Evolutionary conservation across 1,140 invertebrate species (phyloP).

Genomic region (Dufourea novaeangliae): DNA sequence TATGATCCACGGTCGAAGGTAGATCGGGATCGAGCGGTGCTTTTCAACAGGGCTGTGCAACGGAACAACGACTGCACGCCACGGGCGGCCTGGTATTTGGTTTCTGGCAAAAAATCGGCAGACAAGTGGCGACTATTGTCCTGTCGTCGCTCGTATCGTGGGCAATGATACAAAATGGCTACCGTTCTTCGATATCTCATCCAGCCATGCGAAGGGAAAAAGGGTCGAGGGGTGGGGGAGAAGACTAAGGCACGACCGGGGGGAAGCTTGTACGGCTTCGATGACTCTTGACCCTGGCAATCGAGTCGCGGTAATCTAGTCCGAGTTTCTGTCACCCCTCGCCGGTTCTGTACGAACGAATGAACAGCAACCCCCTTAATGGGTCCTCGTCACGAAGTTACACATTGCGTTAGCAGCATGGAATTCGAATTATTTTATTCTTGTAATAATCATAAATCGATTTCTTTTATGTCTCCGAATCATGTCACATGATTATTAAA

Average conservation of each 20-base stretch:
- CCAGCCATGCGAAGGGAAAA: not conserved
- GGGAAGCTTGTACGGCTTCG: constrained; percentile 24
- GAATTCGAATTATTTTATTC: no score
- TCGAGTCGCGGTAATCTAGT: constrained; percentile 62
- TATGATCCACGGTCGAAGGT: constrained; percentile 33
- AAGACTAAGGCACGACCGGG: constrained; percentile 25
- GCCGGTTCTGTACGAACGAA: not conserved
- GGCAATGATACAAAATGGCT: constrained; percentile 62
- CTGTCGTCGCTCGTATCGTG: constrained; percentile 38
- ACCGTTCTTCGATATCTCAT: constrained; percentile 61
- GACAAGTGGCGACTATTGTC: constrained; percentile 62
- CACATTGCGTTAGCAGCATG: no score
- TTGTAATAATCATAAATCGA: no score
- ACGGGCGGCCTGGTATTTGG: constrained; percentile 48
- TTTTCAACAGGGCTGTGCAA: not conserved
- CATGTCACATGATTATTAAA: no score
- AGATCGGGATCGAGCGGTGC: constrained; percentile 39
- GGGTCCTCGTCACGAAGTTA: not conserved
- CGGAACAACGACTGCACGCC: constrained; percentile 13
- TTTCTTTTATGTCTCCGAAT: no score
- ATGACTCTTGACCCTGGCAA: constrained; percentile 55
- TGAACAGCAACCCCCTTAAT: not conserved
- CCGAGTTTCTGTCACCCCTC: constrained; percentile 27
- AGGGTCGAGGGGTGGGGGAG: not conserved
- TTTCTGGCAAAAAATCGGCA: constrained; percentile 49